Percentiles rank a stretch among this genome's conserved stretches.
Evolutionary conservation across 2,888 invertebrate genomes (phyloP).

Genomic region (Platycheirus rosarum): DNA sequence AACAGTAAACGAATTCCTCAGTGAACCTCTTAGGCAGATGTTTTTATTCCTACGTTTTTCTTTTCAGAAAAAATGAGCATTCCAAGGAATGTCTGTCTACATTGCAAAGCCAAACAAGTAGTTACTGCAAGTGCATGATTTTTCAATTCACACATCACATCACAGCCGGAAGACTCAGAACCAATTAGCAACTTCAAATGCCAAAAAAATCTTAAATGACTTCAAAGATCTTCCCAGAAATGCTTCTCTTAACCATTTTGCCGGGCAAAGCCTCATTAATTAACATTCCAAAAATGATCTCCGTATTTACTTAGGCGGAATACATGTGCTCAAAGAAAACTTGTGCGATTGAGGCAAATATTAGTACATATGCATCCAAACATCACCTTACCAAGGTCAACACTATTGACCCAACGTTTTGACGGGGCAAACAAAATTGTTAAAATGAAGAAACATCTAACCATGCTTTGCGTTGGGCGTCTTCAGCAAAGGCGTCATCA

Average conservation of each 20-base stretch:
- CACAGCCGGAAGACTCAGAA: constrained; percentile 31
- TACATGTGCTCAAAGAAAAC: constrained; percentile 12
- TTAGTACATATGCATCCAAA: constrained; percentile 41
- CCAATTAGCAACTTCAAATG: constrained; percentile 9
- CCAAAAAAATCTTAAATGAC: background rate
- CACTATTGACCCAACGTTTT: constrained; percentile 7
- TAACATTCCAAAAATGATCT: background rate
- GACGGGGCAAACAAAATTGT: constrained; percentile 28
- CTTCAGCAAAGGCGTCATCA: background rate
- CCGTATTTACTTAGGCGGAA: constrained; percentile 5
- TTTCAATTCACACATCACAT: constrained; percentile 33
- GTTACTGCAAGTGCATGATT: constrained; percentile 18
- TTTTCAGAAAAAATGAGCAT: background rate
- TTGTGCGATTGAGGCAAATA: constrained; percentile 37
- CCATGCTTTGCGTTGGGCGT: background rate
- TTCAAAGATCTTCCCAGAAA: constrained; percentile 6
- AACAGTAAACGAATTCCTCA: no score
- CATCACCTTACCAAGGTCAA: constrained; percentile 40
- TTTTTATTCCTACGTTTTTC: no score
- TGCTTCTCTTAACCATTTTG: background rate
- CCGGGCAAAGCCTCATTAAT: background rate
- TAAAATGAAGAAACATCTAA: background rate
- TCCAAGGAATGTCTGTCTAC: background rate
- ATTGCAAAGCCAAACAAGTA: background rate
- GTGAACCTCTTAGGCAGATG: no score